Evolutionary conservation across 2,888 invertebrate species (phyloP), one percentile per base, ranked within the genome.

Genomic region (Nycteola revayana): DNA sequence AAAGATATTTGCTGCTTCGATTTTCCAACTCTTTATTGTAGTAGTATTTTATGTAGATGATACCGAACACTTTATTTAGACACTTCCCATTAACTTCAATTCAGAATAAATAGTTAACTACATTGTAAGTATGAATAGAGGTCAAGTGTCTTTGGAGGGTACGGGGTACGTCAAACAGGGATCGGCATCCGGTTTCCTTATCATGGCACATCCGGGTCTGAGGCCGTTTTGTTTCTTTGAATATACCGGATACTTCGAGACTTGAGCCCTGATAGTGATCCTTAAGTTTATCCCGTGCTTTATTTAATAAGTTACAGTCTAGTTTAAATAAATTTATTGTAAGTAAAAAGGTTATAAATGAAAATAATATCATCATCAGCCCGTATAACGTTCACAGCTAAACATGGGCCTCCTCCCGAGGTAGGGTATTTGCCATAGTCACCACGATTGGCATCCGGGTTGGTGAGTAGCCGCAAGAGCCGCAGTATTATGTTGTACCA

Each of bases 141-240:
- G 47, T 70, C 78, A 43, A 14, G 40, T 24, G 32, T 31, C 31
- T 27, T 36, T 72, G 75, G 77, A 51, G 36, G 59, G 39, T 59
- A 62, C 55, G 65, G 66, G 70, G 78, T 80, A 81, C 74, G 80
- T 81, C 81, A 79, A 75, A 60, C 57, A 55, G 57, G 69, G 72
- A 72, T 75, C 62, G 65, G 68, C 70, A 56, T 80, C 81, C 80
- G 75, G 80, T 79, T 75, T 77, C 75, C 79, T 76, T 77, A 80
- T 82, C 79, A 79, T 60, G 67, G 49, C 49, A 49, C 64, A 68
- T 82, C 82, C 79, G 77, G 75, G 58, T 53, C 44, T 59, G 54
- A 63, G 68, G 63, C 62, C 62, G 70, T 72, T 77, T 75, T 76
- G 78, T 78, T 75, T 76, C 76, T 77, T 75, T 73, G 68, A 70